Percentiles rank a stretch among this genome's conserved stretches.
Conservation (phyloP, 2,888 invertebrate species). For the Molanna angustata region DNA sequence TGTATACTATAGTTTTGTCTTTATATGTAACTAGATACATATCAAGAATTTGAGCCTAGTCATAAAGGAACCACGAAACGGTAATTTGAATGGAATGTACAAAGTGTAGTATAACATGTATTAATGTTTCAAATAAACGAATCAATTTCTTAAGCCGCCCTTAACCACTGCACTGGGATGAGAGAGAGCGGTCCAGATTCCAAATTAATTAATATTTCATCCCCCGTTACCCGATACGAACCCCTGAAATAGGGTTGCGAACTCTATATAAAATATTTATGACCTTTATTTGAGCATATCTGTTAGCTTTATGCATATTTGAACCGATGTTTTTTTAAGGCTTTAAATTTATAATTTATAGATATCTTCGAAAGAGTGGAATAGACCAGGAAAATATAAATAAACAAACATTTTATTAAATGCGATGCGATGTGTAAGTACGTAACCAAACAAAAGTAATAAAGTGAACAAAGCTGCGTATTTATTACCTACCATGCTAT, state of each 20-base stretch:
- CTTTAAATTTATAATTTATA: no score
- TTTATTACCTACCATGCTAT: no score
- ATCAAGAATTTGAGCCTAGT: no score
- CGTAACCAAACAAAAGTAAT: not conserved
- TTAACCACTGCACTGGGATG: constrained; percentile 18
- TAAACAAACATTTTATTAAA: not conserved
- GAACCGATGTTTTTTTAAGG: no score
- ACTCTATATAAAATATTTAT: not conserved
- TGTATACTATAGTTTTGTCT: no score
- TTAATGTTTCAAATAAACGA: constrained; percentile 29
- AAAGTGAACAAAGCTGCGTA: no score
- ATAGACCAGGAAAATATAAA: not conserved
- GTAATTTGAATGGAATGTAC: no score
- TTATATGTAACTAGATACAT: no score
- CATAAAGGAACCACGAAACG: no score
- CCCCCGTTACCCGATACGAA: constrained; percentile 6
- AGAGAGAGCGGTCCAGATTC: constrained; percentile 23
- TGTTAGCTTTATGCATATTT: not conserved
- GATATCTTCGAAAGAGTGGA: no score
- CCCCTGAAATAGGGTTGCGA: not conserved
- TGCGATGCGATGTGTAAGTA: not conserved
- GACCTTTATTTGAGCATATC: not conserved
- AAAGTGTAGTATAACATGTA: no score
- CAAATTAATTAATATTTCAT: constrained; percentile 32
- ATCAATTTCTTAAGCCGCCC: constrained; percentile 30